Evolutionary conservation across 2,888 invertebrate genomes (phyloP).

Genomic region (Tanytarsus gracilentus): DNA sequence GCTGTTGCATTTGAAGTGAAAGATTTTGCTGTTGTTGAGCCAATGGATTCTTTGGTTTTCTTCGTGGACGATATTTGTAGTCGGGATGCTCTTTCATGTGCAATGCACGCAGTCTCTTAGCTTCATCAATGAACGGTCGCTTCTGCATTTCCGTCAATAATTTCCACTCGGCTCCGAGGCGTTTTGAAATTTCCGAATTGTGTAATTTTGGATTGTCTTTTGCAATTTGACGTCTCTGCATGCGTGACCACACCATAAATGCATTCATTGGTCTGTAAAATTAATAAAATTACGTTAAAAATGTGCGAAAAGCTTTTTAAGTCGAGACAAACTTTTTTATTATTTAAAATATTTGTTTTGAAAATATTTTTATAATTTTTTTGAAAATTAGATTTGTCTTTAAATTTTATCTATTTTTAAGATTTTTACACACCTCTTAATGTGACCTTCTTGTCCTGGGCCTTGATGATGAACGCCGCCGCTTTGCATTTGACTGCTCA

Average conservation of each 20-base stretch:
- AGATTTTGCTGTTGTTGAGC: conserved; percentile 37
- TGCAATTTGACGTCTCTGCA: conserved; percentile 85
- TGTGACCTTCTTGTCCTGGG: conserved; percentile 56
- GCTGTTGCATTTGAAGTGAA: conserved; percentile 51
- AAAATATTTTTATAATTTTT: too few species aligned
- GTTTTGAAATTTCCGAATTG: conserved; percentile 82
- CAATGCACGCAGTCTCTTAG: conserved; percentile 73
- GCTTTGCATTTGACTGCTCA: conserved; percentile 26
- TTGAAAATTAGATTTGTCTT: too few species aligned
- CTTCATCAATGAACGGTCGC: conserved; percentile 90
- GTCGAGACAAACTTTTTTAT: too few species aligned
- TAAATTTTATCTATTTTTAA: too few species aligned
- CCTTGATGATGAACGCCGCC: too few species aligned
- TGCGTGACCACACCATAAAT: conserved; percentile 92
- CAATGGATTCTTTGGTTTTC: conserved; percentile 70
- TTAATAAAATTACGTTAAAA: too few species aligned
- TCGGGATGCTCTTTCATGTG: conserved; percentile 91
- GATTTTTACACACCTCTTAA: too few species aligned
- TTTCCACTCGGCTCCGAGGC: conserved; percentile 91
- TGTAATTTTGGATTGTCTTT: conserved; percentile 92
- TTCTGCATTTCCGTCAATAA: conserved; percentile 76
- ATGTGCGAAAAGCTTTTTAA: too few species aligned
- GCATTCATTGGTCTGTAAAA: conserved; percentile 99
- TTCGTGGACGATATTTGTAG: conserved; percentile 78
- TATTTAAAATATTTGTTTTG: too few species aligned